Percentiles rank a stretch among this genome's conserved stretches.
Evolutionary conservation across 1,140 invertebrate species (phyloP).

Genomic region (Bombus sylvicola): DNA sequence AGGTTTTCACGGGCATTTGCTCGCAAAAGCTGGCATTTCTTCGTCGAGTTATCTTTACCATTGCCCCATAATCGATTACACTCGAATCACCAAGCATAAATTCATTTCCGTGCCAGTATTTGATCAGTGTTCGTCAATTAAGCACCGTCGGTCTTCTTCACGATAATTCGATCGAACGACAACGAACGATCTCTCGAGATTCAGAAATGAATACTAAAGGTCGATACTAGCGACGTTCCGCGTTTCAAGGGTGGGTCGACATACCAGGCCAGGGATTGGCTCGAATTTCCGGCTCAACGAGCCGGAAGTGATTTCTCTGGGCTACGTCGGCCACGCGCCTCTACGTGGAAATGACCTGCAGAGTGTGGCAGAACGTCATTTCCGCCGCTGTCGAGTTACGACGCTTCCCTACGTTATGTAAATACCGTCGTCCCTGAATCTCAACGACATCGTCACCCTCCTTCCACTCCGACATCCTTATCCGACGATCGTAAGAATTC

Average conservation of each 20-base stretch:
- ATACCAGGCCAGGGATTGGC: slow-evolving; percentile 61
- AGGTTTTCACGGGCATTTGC: slow-evolving; percentile 19
- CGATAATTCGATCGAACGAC: slow-evolving; percentile 43
- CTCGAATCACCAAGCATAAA: slow-evolving; percentile 21
- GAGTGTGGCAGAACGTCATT: slow-evolving; percentile 66
- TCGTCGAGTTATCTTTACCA: neutral
- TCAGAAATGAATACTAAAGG: slow-evolving; percentile 46
- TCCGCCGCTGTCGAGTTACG: slow-evolving; percentile 61
- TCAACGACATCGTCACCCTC: neutral
- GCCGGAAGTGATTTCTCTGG: slow-evolving; percentile 70
- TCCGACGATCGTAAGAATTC: slow-evolving; percentile 25
- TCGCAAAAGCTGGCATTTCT: neutral
- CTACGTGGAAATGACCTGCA: slow-evolving; percentile 70
- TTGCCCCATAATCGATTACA: slow-evolving; percentile 1
- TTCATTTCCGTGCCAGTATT: slow-evolving; percentile 29
- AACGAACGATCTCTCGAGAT: slow-evolving; percentile 15
- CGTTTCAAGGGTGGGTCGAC: slow-evolving; percentile 44
- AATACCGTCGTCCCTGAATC: slow-evolving; percentile 40
- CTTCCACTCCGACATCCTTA: neutral
- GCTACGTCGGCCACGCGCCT: slow-evolving; percentile 57
- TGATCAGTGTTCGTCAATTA: slow-evolving; percentile 23
- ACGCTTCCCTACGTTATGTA: slow-evolving; percentile 61
- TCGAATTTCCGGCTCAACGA: slow-evolving; percentile 71
- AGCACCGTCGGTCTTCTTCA: neutral
- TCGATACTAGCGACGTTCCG: slow-evolving; percentile 35